Evolutionary conservation across 92 coral and sea anemone genomes (phyloP).

Genomic region (Galaxea fascicularis): DNA sequence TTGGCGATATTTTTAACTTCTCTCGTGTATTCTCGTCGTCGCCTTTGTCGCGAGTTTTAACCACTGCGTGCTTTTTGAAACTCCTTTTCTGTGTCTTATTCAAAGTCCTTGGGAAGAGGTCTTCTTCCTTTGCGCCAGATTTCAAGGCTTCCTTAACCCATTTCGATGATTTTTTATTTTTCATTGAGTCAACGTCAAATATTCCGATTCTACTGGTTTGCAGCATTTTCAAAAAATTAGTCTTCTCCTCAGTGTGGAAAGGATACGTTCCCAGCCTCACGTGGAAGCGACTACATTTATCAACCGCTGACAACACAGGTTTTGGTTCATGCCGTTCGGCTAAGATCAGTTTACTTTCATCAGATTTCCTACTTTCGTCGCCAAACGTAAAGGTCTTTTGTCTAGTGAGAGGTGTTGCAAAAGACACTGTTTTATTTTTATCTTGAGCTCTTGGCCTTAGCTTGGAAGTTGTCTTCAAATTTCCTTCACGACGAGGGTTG

Average conservation of each 20-base stretch:
- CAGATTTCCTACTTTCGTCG: background rate
- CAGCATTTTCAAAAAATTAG: constrained; percentile 78
- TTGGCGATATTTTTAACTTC: background rate
- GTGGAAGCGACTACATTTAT: background rate
- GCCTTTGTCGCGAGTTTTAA: constrained; percentile 29
- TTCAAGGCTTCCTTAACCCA: constrained; percentile 71
- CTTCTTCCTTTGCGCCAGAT: constrained; percentile 69
- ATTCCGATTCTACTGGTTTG: constrained; percentile 77
- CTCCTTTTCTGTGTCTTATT: constrained; percentile 14
- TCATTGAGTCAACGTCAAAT: constrained; percentile 65
- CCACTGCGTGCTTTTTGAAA: constrained; percentile 19
- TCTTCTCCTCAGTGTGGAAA: constrained; percentile 17
- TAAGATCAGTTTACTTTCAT: background rate
- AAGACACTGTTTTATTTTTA: constrained; percentile 44
- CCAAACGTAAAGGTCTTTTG: constrained; percentile 24
- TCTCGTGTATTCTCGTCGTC: background rate
- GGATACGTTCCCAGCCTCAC: constrained; percentile 13
- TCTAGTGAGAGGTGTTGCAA: constrained; percentile 50
- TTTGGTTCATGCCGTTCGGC: background rate
- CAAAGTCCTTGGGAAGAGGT: constrained; percentile 71
- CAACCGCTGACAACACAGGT: background rate
- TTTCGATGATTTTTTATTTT: constrained; percentile 54
- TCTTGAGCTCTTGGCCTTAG: background rate
- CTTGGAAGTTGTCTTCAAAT: background rate
- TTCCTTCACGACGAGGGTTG: background rate